Base-by-base conservation (phyloP, 2,113 vertebrate genomes). In the Calypte anna region DNA sequence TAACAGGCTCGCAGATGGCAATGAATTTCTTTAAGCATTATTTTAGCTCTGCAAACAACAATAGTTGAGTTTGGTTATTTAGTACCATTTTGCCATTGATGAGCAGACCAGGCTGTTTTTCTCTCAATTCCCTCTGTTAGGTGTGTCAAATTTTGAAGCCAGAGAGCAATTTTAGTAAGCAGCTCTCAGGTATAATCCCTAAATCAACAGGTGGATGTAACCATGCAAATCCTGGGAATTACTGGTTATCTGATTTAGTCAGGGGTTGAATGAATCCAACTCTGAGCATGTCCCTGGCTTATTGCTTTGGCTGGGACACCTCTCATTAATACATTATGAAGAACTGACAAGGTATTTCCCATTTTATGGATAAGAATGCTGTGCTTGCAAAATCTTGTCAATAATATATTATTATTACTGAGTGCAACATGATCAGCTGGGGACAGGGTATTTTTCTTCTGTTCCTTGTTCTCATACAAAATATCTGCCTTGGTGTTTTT, bases 191-290 rank as follows among this genome's bases (percentile, higher is more conserved):
- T 90, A 55, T 88, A 88, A 85, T 88, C 91, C 94, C 53, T 86
- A 53, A 72, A 92, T 95, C 92, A 93, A 94, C 91, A 91, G 63
- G 87, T 94, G 81, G 64, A 93, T 73, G 40, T 72, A 72, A 76
- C 70, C 0, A 0, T 62, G 54, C 58, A 62, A 86, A 93, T 81
- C 62, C 30, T 92, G 58, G 87, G 55, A 59, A 76, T 54, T 92
- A 64, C 38, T 77, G 46, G 30, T 74, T 96, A 73, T 77, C 87
- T 86, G 84, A 73, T 70, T 54, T 40, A 75, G 64, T 78, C 68
- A 68, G 57, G 0, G 1, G 25, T 77, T 54, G 40, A 79, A 89
- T n/a, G 50, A 72, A 69, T 73, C 51, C 81, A 27, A 31, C 62
- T 73, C 16, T 55, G 58, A 91, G 40, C 25, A 0, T 55, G 51